These are phyloP conservation scores for Aegotheles bennettii DNA, from an alignment of 2,113 vertebrate genomes.

Conservation along the genomic window DNA sequence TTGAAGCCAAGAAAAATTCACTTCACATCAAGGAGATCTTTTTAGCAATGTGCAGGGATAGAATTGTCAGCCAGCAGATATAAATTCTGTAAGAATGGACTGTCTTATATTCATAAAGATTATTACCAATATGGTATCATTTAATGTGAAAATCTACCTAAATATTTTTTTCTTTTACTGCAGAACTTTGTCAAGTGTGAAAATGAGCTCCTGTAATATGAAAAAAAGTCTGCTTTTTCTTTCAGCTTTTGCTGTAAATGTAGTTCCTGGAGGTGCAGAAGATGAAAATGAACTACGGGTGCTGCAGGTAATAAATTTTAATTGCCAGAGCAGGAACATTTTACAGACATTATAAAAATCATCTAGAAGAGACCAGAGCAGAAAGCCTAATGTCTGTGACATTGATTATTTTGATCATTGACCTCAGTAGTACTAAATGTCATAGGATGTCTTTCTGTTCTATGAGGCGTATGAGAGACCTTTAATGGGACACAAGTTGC, in stretches of 20 bases:
- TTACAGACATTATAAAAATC: background rate
- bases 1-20: slow-evolving; percentile 8
- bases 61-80: background rate
- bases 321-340: background rate
- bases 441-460: background rate
- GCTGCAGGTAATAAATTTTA: slow-evolving; percentile 68
- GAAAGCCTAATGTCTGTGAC: background rate
- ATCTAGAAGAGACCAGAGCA: background rate
- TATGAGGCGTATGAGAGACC: background rate
- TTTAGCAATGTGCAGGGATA: background rate
- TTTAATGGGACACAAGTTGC: background rate
- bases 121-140: background rate
- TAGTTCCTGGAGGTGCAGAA: slow-evolving; percentile 58
- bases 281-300: slow-evolving; percentile 21
- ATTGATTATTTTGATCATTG: background rate
- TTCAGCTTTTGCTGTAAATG: slow-evolving; percentile 57
- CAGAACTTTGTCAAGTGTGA: background rate
- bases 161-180: background rate
- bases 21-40: slow-evolving; percentile 19
- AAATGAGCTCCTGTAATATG: slow-evolving; percentile 12
- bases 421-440: background rate
- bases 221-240: slow-evolving; percentile 35
- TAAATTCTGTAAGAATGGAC: background rate
- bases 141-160: background rate
- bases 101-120: background rate